phyloP scores from a whole-genome alignment of 2,797 vertebrate genomes.

The Pteronotus mesoamericanus region DNA sequence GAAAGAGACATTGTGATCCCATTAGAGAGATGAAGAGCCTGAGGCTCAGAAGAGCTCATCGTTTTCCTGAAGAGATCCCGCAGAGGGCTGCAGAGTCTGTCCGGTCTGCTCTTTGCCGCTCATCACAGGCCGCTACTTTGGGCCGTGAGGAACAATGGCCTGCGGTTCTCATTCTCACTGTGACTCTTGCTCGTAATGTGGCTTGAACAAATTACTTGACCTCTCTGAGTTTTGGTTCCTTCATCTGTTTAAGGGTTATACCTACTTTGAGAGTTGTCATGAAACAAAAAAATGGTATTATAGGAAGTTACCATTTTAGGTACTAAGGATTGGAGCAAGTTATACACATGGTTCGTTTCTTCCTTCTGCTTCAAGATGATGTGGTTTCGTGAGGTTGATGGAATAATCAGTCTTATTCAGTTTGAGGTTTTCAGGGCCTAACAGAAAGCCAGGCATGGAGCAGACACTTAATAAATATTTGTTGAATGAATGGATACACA shows the following conservation, averaged over 20 bases:
- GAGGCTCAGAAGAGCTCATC: not conserved
- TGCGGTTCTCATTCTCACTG: not conserved
- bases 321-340: not conserved
- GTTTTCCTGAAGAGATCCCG: not conserved
- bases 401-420: not conserved
- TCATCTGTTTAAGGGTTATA: not conserved
- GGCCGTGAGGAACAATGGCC: not conserved
- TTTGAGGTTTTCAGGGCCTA: conserved; percentile 17
- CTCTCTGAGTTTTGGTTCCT: not conserved
- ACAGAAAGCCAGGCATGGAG: not conserved
- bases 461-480: conserved; percentile 62
- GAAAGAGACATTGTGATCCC: not conserved
- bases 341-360: not conserved
- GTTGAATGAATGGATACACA: conserved; percentile 2
- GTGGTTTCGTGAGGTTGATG: conserved; percentile 43
- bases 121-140: no score
- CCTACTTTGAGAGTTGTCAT: not conserved
- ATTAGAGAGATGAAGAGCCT: not conserved
- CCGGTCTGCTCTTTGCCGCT: not conserved
- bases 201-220: not conserved
- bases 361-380: not conserved
- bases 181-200: not conserved
- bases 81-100: not conserved
- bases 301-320: not conserved
- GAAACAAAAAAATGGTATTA: not conserved